A percentile compares a stretch with the other conserved stretches of the same genome.
Conservation (phyloP, 2,888 invertebrate species). For the Chrysina gloriosa region DNA sequence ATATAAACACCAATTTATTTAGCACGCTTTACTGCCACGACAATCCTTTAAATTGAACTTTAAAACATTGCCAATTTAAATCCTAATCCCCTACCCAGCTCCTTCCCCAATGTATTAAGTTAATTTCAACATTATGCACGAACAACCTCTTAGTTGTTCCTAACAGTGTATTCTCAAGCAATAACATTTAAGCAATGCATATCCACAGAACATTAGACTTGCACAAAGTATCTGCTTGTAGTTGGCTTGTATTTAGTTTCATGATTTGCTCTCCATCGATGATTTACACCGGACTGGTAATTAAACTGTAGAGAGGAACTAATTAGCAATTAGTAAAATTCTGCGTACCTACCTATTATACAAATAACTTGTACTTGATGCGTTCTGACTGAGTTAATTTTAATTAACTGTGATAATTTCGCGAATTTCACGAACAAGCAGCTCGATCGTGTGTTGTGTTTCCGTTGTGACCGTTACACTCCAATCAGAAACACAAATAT, state of each 20-base stretch:
- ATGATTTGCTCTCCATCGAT: constrained; percentile 7
- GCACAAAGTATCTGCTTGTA: not conserved
- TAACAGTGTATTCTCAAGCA: constrained; percentile 57
- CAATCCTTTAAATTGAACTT: no score
- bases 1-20: no score
- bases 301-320: constrained; percentile 47
- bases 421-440: constrained; percentile 46
- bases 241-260: not conserved
- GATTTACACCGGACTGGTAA: constrained; percentile 33
- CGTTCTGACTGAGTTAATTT: constrained; percentile 54
- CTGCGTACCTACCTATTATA: constrained; percentile 47
- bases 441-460: constrained; percentile 33
- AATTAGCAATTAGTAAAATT: constrained; percentile 54
- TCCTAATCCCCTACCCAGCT: no score
- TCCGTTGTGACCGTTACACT: constrained; percentile 33
- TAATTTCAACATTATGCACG: no score
- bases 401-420: constrained; percentile 55
- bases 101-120: no score
- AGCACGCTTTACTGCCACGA: no score
- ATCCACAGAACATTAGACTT: not conserved
- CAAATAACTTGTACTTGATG: constrained; percentile 54
- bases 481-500: constrained; percentile 40
- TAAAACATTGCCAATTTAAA: no score
- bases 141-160: not conserved
- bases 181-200: constrained; percentile 41